Evolutionary conservation across 2,113 vertebrate species (phyloP), one percentile per base, ranked within the genome.

Genomic region (Urocolius indicus): DNA sequence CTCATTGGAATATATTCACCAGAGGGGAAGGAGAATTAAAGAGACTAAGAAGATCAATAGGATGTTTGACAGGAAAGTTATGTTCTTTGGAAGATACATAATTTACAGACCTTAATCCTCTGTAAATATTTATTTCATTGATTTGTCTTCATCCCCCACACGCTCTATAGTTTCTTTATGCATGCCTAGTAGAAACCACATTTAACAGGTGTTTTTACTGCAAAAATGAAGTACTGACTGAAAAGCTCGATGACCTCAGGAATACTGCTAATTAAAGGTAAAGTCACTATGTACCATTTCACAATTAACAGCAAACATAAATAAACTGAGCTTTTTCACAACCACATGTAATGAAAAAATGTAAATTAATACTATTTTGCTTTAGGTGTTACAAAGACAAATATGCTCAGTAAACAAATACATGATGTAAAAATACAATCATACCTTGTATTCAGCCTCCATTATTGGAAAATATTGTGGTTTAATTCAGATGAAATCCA

Each of bases 51-150:
- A 80, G 85, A 97, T 97, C 93, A 68, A 95, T 95, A 87, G 48
- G 22, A 67, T 32, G 27, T 65, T 96, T 95, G 90, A 49, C 16
- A 97, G 59, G 48, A 95, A 91, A 75, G 45, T 38, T 92, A 76
- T 36, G 30, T 95, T 95, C 83, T 85, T 73, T 90, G 43, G 45
- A 95, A 97, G 75, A 71, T 73, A 94, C 32, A 91, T 89, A 58
- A 96, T 95, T 97, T 97, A 87, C 36, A 95, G 74, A 85, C 24
- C 6, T 83, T 89, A 96, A 96, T 96, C 66, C 55, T 93, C 90
- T 90, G 89, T 92, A 97, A 97, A 97, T 97, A 97, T 97, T 96
- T 97, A 94, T 96, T 95, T 79, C 12, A 97, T 97, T 94, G 94
- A 97, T 97, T 97, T 94, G 55, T 76, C 18, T 46, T 41, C 38